Percentiles rank a stretch among this genome's conserved stretches.
Conservation (phyloP, 2,888 invertebrate species). For the Pecten maximus region DNA sequence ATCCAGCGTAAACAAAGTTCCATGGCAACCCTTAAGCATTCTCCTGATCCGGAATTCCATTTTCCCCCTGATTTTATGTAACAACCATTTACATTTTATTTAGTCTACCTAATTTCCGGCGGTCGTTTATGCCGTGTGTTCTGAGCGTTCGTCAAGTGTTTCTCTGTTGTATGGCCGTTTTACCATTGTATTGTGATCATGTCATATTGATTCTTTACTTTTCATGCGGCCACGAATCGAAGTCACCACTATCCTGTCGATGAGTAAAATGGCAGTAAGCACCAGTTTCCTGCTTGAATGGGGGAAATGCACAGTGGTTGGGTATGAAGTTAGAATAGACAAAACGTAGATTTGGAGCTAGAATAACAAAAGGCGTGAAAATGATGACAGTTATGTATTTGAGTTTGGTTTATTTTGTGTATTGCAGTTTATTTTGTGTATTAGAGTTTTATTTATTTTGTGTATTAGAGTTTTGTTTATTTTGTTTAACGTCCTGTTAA, state of each 20-base stretch:
- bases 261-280: not conserved
- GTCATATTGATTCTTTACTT: not conserved
- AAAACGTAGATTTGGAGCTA: not conserved
- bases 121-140: not conserved
- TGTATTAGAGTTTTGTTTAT: no score
- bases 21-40: not conserved
- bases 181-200: not conserved
- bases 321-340: not conserved
- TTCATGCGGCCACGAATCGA: not conserved
- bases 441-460: no score
- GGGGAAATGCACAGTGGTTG: not conserved
- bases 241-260: not conserved
- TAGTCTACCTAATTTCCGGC: slow-evolving; percentile 13
- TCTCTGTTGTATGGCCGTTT: not conserved
- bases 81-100: not conserved
- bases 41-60: not conserved
- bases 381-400: no score
- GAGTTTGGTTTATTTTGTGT: no score
- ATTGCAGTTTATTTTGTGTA: no score
- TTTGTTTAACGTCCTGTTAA: no score
- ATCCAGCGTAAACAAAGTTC: not conserved
- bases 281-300: not conserved
- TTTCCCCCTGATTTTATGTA: not conserved
- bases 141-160: not conserved
- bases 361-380: not conserved